Evolutionary conservation across 2,113 vertebrate species (phyloP), one percentile per base, ranked within the genome.

Genomic region (Alligator sinensis): DNA sequence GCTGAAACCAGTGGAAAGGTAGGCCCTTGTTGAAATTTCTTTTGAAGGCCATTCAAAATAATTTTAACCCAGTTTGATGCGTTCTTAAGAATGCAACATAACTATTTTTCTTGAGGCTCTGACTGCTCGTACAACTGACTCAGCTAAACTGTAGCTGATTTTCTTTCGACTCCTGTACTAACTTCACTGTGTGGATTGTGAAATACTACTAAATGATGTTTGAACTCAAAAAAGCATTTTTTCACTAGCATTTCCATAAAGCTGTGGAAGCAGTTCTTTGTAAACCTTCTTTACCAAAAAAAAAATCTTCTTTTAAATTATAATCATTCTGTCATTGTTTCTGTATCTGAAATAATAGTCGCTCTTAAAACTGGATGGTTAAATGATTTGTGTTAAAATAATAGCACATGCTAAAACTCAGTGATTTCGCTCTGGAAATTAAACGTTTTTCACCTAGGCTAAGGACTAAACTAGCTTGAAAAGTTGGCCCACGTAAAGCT

Each of bases 1-100:
- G 47, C n/a, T 85, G 24, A 68, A 66, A 1, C 75, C 38, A 76
- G 4, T 0, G 0, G 11, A 14, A 15, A n/a, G 1, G 15, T 22
- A 10, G 24, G 19, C 30, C 5, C 64, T 91, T 70, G 22, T 80
- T 22, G 12, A 27, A 2, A 0, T 57, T 86, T 24, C 14, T 60
- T 84, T 64, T 10, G 19, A 9, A 0, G 0, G 13, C 2, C 62
- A 57, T 27, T 80, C 88, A 80, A 84, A 87, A 58, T 61, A 22
- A 66, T 76, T 38, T 63, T 38, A 89, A 84, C 11, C 81, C 47
- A 16, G 57, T 11, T 38, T 59, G 1, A 1, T 86, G 21, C 0
- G 24, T 14, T 63, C 61, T 90, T 80, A 86, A 3, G 22, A 60
- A 30, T 28, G 34, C 34, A 30, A 88, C 72, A 58, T 83, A 19